Percentiles rank a stretch among this genome's conserved stretches.
These are phyloP conservation scores for Ophion costatus DNA, from an alignment of 2,888 invertebrate genomes.

Conservation along the genomic window DNA sequence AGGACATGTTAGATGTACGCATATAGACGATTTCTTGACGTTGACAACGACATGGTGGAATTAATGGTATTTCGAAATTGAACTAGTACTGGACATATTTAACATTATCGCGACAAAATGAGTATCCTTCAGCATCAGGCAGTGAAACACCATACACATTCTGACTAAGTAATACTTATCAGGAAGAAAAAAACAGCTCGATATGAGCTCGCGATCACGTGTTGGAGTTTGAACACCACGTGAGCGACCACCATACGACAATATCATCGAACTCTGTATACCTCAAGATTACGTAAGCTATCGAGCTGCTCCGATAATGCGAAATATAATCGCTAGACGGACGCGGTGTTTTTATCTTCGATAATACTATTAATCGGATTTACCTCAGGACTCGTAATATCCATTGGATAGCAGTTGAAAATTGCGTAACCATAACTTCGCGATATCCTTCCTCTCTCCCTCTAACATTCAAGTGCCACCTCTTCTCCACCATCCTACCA, in stretches of 20 bases:
- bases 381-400: not conserved
- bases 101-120: too few relatives aligned
- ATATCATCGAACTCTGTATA: not conserved
- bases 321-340: not conserved
- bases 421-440: not conserved
- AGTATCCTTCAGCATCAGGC: too few relatives aligned
- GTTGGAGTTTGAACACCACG: not conserved
- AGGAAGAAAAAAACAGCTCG: not conserved
- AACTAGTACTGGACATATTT: too few relatives aligned
- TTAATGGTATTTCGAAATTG: too few relatives aligned
- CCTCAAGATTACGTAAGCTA: not conserved
- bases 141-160: not conserved
- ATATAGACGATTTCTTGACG: too few relatives aligned
- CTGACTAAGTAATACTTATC: not conserved
- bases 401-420: not conserved
- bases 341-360: not conserved
- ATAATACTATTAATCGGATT: not conserved
- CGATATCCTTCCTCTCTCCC: not conserved
- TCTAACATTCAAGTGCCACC: not conserved
- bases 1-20: too few relatives aligned
- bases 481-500: not conserved
- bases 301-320: not conserved
- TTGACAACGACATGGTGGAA: too few relatives aligned
- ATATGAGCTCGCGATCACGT: not conserved
- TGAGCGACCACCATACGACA: not conserved